Conservation (phyloP, 2,113 vertebrate genomes). For the Poeciliopsis turrubarensis region DNA sequence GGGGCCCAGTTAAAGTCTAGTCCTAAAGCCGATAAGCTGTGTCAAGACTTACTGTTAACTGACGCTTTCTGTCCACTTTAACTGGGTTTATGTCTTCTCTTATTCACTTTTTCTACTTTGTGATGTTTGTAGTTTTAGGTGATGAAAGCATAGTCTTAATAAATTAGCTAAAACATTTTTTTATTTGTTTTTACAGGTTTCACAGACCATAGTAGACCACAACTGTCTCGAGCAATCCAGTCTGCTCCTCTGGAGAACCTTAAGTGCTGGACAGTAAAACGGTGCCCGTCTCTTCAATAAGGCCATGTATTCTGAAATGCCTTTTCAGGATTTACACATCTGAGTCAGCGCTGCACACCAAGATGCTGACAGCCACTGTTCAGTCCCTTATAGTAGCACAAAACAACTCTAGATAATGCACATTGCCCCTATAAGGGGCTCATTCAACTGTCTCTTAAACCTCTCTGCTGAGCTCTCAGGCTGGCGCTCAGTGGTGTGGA, state of each 20-base stretch:
- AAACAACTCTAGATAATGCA: constrained; percentile 56
- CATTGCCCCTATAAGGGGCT: constrained; percentile 48
- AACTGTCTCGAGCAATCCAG: constrained; percentile 80
- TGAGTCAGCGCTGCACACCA: constrained; percentile 60
- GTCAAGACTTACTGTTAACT: too few relatives aligned
- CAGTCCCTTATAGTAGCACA: constrained; percentile 72
- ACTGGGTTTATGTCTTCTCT: too few relatives aligned
- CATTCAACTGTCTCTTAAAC: constrained; percentile 40
- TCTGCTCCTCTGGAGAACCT: constrained; percentile 82
- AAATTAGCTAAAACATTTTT: background rate
- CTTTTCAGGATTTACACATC: constrained; percentile 82
- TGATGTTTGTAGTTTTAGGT: background rate
- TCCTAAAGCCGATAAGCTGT: too few relatives aligned
- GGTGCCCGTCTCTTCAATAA: constrained; percentile 87
- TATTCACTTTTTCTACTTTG: background rate
- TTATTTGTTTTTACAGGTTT: constrained; percentile 83
- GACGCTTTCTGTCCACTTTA: too few relatives aligned
- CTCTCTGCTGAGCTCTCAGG: constrained; percentile 58
- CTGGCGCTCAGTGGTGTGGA: constrained; percentile 40
- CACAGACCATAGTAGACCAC: constrained; percentile 94
- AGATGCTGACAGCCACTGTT: constrained; percentile 67
- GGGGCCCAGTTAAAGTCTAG: too few relatives aligned
- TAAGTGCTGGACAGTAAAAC: constrained; percentile 93
- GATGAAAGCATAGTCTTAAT: background rate
- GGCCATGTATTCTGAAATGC: constrained; percentile 88